These are phyloP conservation scores for Notothenia coriiceps DNA, from an alignment of 2,113 vertebrate genomes.

Conservation along the genomic window DNA sequence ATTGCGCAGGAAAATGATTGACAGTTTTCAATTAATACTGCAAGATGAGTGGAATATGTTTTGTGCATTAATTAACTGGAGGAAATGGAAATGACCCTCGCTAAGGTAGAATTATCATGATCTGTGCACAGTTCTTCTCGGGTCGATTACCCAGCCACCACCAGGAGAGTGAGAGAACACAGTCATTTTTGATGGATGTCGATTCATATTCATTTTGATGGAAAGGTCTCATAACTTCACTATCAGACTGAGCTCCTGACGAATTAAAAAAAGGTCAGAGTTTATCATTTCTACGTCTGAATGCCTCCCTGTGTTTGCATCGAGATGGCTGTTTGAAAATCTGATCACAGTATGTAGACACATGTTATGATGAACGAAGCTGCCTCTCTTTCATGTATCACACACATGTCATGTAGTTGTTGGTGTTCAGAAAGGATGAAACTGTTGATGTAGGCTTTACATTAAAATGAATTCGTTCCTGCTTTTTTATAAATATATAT, in stretches of 20 bases:
- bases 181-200: constrained; percentile 55
- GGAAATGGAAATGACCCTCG: constrained; percentile 63
- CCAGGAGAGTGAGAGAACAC: constrained; percentile 11
- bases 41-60: constrained; percentile 58
- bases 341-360: constrained; percentile 54
- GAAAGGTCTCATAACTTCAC: constrained; percentile 56
- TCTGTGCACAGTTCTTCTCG: constrained; percentile 16
- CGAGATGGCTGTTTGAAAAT: constrained; percentile 48
- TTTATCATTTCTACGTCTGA: constrained; percentile 26
- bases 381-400: constrained; percentile 9
- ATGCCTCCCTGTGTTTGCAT: constrained; percentile 39
- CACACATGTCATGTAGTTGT: not conserved
- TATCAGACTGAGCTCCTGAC: constrained; percentile 14
- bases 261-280: constrained; percentile 64
- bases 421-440: not conserved
- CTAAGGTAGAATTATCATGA: constrained; percentile 44
- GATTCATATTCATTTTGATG: constrained; percentile 51
- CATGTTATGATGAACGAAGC: constrained; percentile 21
- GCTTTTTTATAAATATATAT: not conserved
- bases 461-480: not conserved
- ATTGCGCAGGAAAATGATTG: constrained; percentile 68
- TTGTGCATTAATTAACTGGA: constrained; percentile 67
- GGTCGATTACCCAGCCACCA: constrained; percentile 35
- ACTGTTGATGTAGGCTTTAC: not conserved
- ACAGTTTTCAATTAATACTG: constrained; percentile 71